Percentiles rank a stretch among this genome's conserved stretches.
Evolutionary conservation across 2,113 vertebrate species (phyloP).

Genomic region (Progne subis): DNA sequence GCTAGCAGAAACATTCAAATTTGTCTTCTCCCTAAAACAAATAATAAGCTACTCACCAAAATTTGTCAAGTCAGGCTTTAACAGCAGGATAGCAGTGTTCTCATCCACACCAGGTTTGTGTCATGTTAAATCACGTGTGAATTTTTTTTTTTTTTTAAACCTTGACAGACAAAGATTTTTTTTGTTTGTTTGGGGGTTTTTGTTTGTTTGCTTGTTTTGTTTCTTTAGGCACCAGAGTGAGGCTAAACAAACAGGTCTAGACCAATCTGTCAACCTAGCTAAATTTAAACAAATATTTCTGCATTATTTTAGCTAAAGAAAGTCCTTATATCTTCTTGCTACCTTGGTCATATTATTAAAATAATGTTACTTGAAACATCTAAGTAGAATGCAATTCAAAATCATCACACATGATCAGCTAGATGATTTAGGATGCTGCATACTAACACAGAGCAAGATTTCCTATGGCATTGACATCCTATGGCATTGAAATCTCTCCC

Average conservation of each 20-base stretch:
- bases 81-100: not conserved
- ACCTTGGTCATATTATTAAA: not conserved
- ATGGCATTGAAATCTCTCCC: not conserved
- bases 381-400: not conserved
- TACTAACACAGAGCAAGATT: not conserved
- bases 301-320: not conserved
- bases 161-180: fast-evolving
- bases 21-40: not conserved
- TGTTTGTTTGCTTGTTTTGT: too few species aligned
- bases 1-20: not conserved
- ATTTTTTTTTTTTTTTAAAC: not conserved
- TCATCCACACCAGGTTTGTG: not conserved
- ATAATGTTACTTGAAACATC: not conserved
- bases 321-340: not conserved
- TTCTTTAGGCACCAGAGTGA: not conserved
- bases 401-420: not conserved
- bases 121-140: not conserved
- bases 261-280: not conserved
- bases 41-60: not conserved
- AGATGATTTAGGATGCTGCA: not conserved
- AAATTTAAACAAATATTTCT: not conserved
- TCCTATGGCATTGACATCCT: fast-evolving
- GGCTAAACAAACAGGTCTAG: not conserved
- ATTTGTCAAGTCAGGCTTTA: not conserved
- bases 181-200: too few species aligned